These are phyloP conservation scores for Sinodicranocentrus sp. DNA, from an alignment of 2,888 invertebrate species.

Conservation along the genomic window DNA sequence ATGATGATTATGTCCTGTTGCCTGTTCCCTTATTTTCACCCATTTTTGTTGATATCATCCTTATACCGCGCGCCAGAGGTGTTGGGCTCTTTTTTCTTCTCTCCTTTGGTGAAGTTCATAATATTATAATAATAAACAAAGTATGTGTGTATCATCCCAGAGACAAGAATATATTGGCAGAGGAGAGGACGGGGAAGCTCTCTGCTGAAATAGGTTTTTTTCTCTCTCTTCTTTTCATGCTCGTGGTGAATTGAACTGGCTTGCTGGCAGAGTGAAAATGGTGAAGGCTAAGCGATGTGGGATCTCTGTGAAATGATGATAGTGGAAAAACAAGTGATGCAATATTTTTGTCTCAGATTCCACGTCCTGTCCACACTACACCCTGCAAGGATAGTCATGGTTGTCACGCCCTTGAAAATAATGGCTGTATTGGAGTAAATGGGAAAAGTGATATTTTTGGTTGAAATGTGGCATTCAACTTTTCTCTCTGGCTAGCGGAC, in stretches of 20 bases:
- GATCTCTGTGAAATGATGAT: slow-evolving; percentile 28
- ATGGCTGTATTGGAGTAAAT: slow-evolving; percentile 33
- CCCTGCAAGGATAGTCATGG: slow-evolving; percentile 44
- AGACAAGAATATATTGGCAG: too few relatives aligned
- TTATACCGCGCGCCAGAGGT: background rate
- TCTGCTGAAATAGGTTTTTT: too few relatives aligned
- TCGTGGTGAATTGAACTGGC: too few relatives aligned
- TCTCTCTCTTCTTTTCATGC: too few relatives aligned
- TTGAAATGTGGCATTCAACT: slow-evolving; percentile 19
- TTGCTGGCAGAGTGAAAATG: too few relatives aligned
- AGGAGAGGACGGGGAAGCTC: too few relatives aligned
- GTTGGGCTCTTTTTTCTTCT: background rate
- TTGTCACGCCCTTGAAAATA: slow-evolving; percentile 59
- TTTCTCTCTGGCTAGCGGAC: background rate
- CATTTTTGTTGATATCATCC: slow-evolving; percentile 31
- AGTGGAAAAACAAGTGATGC: slow-evolving; percentile 27
- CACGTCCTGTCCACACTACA: slow-evolving; percentile 51
- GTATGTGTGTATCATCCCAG: background rate
- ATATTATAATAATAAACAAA: slow-evolving; percentile 3
- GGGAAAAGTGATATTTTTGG: slow-evolving; percentile 25
- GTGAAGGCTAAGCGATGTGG: too few relatives aligned
- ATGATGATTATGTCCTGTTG: slow-evolving; percentile 58
- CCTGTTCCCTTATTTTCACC: slow-evolving; percentile 27
- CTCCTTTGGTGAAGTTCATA: too few relatives aligned
- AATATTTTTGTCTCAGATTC: slow-evolving; percentile 64